Evolutionary conservation across 2,797 vertebrate species (phyloP).

Genomic region (Notolabrus celidotus): DNA sequence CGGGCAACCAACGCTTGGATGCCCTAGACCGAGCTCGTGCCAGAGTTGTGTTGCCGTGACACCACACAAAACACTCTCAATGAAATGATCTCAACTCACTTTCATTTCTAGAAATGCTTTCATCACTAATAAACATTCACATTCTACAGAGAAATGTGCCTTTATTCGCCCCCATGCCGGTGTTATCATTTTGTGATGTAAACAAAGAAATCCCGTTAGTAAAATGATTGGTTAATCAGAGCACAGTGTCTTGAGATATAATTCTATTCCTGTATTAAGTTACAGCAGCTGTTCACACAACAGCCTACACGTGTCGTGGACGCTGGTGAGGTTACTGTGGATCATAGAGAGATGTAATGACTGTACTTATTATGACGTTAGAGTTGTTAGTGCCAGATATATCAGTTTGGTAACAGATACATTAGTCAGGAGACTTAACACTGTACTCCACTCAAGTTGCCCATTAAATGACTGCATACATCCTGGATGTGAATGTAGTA

Average conservation of each 20-base stretch:
- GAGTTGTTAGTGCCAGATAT: slow-evolving; percentile 39
- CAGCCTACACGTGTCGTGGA: not conserved
- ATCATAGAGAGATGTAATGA: not conserved
- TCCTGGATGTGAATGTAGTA: too few relatives aligned
- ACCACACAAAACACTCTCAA: too few relatives aligned
- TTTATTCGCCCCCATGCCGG: not conserved
- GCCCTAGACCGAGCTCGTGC: too few relatives aligned
- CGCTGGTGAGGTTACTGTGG: not conserved
- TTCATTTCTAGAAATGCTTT: not conserved
- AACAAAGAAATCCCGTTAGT: not conserved
- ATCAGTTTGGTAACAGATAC: slow-evolving; percentile 14
- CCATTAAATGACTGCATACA: too few relatives aligned
- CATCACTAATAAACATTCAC: slow-evolving; percentile 3
- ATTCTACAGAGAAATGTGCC: not conserved
- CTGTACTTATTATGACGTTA: slow-evolving; percentile 24
- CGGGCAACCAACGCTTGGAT: too few relatives aligned
- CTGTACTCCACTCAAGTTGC: too few relatives aligned
- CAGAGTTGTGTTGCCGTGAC: too few relatives aligned
- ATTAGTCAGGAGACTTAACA: slow-evolving; percentile 28
- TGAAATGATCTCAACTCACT: slow-evolving; percentile 17
- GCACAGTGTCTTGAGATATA: not conserved
- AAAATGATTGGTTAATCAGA: not conserved
- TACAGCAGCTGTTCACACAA: not conserved
- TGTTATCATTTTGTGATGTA: not conserved
- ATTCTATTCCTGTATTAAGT: slow-evolving; percentile 6